Evolutionary conservation across 2,888 invertebrate genomes (phyloP).

Genomic region (Margaritifera margaritifera): DNA sequence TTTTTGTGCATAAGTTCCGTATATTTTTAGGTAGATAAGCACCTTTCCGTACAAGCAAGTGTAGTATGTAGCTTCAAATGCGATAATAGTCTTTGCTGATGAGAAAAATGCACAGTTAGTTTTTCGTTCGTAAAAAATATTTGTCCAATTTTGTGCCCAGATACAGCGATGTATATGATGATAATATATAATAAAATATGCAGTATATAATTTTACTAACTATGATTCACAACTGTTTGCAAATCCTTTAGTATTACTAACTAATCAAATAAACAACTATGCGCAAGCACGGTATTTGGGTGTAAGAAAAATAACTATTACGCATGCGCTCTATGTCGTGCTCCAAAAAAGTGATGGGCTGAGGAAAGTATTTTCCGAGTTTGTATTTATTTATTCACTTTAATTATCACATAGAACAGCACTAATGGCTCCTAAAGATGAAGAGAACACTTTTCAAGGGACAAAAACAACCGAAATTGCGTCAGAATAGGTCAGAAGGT

Average conservation of each 20-base stretch:
- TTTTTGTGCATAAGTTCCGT: too few species aligned
- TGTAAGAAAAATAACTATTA: constrained; percentile 30
- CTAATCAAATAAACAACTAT: constrained; percentile 30
- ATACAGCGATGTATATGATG: not conserved
- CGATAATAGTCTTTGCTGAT: too few species aligned
- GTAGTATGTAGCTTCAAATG: too few species aligned
- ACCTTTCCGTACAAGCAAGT: too few species aligned
- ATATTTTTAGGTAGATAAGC: too few species aligned
- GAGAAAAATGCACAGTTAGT: too few species aligned
- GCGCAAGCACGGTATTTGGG: constrained; percentile 20
- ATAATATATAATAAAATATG: not conserved
- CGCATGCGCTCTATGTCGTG: constrained; percentile 36
- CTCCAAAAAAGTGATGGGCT: constrained; percentile 18
- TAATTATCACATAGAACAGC: constrained; percentile 1
- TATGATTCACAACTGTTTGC: not conserved
- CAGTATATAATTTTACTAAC: not conserved
- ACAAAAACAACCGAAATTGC: constrained; percentile 11
- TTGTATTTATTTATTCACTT: constrained; percentile 13
- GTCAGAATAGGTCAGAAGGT: constrained; percentile 9
- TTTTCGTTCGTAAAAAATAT: too few species aligned
- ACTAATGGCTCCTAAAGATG: constrained; percentile 45
- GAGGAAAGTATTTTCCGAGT: constrained; percentile 15
- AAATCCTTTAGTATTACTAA: constrained; percentile 3
- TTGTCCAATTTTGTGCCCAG: too few species aligned
- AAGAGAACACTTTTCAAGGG: constrained; percentile 54